Conservation (phyloP, 2,113 vertebrate genomes). For the Callocephalon fimbriatum region DNA sequence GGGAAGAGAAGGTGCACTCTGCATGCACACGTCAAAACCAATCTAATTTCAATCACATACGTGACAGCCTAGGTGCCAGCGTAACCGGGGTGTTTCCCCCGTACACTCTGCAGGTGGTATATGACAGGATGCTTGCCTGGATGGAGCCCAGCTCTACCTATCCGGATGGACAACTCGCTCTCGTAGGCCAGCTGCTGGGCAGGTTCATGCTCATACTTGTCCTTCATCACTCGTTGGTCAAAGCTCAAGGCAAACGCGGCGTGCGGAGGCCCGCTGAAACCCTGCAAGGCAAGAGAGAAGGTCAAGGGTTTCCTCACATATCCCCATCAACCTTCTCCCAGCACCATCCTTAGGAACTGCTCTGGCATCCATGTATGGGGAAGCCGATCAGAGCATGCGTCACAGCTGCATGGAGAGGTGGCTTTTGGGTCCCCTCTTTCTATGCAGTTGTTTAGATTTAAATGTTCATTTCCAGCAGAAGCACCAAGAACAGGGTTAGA, state of each 20-base stretch:
- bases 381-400: rapidly evolving
- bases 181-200: not conserved
- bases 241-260: constrained; percentile 76
- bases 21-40: not conserved
- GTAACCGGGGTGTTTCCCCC: not conserved
- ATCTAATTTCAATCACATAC: not conserved
- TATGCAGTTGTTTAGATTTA: not conserved
- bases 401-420: rapidly evolving
- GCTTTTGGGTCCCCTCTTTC: not conserved
- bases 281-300: constrained; percentile 77
- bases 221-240: constrained; percentile 74
- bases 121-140: constrained; percentile 93
- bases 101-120: constrained; percentile 62
- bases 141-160: constrained; percentile 89
- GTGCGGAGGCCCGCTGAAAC: constrained; percentile 79
- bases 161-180: constrained; percentile 88
- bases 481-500: not conserved
- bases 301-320: not conserved
- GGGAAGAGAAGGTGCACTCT: not conserved
- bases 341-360: not conserved
- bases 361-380: rapidly evolving
- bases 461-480: not conserved
- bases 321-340: not conserved
- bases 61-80: not conserved
- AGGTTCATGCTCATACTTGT: constrained; percentile 70